A percentile compares a stretch with the other conserved stretches of the same genome.
Conservation (phyloP, 1,140 invertebrate genomes). For the Streblospio benedicti region DNA sequence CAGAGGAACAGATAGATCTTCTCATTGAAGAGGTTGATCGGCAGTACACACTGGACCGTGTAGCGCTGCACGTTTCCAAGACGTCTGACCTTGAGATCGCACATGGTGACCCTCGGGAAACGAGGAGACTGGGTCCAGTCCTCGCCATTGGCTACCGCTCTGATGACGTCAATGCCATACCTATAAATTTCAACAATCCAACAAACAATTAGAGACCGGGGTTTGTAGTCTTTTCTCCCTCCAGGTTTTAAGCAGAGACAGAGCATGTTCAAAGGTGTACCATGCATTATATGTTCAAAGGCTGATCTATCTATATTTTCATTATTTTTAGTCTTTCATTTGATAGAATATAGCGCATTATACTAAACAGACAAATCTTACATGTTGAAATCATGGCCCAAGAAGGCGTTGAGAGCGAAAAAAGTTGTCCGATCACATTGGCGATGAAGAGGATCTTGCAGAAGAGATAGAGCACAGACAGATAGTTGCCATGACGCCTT, state of each 20-base stretch:
- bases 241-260: too few species aligned
- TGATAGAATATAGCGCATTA: too few species aligned
- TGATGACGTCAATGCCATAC: slow-evolving; percentile 48
- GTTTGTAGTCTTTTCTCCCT: too few species aligned
- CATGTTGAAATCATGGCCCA: slow-evolving; percentile 49
- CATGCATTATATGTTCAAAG: too few species aligned
- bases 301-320: too few species aligned
- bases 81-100: slow-evolving; percentile 38
- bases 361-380: too few species aligned
- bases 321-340: too few species aligned
- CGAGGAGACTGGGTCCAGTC: slow-evolving; percentile 42
- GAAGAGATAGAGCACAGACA: slow-evolving; percentile 48
- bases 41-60: slow-evolving; percentile 52
- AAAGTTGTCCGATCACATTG: slow-evolving; percentile 50
- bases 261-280: too few species aligned
- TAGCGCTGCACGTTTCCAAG: slow-evolving; percentile 49
- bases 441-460: slow-evolving; percentile 49
- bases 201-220: too few species aligned
- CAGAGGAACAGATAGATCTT: slow-evolving; percentile 54
- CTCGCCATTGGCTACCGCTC: slow-evolving; percentile 34
- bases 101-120: slow-evolving; percentile 30
- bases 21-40: slow-evolving; percentile 53
- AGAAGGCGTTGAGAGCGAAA: slow-evolving; percentile 50
- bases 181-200: too few species aligned
- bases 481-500: slow-evolving; percentile 50